Conservation (phyloP, 1,140 invertebrate species). For the Brachionus koreanus region DNA sequence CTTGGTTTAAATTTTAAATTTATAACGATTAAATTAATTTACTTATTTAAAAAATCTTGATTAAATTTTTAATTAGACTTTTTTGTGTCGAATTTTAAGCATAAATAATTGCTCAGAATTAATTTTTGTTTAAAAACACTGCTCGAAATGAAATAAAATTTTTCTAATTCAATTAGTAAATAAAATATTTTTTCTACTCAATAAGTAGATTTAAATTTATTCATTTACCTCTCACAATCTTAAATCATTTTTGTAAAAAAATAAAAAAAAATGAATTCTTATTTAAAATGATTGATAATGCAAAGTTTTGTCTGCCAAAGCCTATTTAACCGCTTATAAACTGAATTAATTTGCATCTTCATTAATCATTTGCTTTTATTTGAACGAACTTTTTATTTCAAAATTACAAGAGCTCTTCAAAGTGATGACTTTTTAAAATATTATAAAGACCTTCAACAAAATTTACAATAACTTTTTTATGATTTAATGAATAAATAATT, state of each 20-base stretch:
- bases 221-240: not conserved
- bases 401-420: not conserved
- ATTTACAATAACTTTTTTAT: not conserved
- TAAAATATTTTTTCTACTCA: too few species aligned
- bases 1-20: too few species aligned
- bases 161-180: too few species aligned
- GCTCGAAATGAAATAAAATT: too few species aligned
- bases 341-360: conserved; percentile 35
- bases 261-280: not conserved
- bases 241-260: not conserved
- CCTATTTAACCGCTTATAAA: not conserved
- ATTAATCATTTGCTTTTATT: conserved; percentile 26
- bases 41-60: too few species aligned
- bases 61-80: too few species aligned
- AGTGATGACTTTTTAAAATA: not conserved
- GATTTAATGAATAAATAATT: not conserved
- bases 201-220: not conserved
- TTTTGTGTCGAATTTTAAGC: too few species aligned
- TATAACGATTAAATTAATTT: too few species aligned
- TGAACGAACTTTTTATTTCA: not conserved
- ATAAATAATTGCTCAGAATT: too few species aligned
- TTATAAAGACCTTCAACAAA: not conserved
- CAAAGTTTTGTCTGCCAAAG: not conserved
- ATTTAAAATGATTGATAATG: not conserved
- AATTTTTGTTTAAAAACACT: too few species aligned